A percentile compares a stretch with the other conserved stretches of the same genome.
Evolutionary conservation across 2,888 invertebrate genomes (phyloP).

Genomic region (Neocrepidodera transversa): DNA sequence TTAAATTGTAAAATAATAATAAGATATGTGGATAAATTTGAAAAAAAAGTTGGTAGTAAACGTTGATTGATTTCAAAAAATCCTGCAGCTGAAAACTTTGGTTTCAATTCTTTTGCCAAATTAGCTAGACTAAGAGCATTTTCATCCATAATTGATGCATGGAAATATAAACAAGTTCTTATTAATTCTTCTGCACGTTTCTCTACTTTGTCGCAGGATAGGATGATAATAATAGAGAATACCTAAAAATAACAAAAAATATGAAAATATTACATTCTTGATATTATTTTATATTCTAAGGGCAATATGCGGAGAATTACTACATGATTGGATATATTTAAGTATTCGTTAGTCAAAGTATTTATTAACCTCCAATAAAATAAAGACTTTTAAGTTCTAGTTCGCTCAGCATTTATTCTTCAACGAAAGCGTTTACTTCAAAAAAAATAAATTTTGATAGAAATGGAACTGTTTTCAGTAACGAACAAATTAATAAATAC

Average conservation of each 20-base stretch:
- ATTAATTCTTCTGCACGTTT: conserved; percentile 7
- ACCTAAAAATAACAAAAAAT: conserved; percentile 15
- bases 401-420: too few species aligned
- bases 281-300: too few species aligned
- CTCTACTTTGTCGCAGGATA: conserved; percentile 21
- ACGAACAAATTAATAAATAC: too few species aligned
- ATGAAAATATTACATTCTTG: too few species aligned
- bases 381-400: too few species aligned
- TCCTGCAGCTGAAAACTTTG: conserved; percentile 23
- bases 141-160: conserved; percentile 15
- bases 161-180: conserved; percentile 16
- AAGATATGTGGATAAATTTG: conserved; percentile 19
- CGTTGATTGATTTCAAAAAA: conserved; percentile 21
- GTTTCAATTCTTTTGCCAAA: conserved; percentile 1
- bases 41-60: conserved; percentile 15
- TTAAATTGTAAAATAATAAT: conserved; percentile 23
- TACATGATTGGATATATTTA: too few species aligned
- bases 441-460: too few species aligned
- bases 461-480: too few species aligned
- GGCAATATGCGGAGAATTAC: too few species aligned
- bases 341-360: too few species aligned
- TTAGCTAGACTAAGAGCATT: conserved; percentile 12
- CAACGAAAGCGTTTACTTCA: too few species aligned
- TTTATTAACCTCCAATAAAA: too few species aligned
- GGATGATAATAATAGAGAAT: conserved; percentile 5